phyloP scores from a whole-genome alignment of 2,113 vertebrate genomes.

The Mystacornis crossleyi region DNA sequence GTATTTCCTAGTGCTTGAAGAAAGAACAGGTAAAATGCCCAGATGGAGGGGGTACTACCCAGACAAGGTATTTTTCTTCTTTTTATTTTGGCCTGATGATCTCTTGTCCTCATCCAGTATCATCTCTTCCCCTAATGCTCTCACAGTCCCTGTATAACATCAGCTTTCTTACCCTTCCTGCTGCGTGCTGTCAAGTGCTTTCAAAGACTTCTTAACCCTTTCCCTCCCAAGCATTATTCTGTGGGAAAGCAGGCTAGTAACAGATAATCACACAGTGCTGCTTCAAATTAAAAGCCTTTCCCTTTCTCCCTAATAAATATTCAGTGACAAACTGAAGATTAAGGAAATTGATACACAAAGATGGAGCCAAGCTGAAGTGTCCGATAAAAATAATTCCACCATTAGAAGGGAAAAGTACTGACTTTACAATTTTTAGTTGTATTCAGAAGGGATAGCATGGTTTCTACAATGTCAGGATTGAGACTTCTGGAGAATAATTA shows the following conservation, averaged over 20 bases:
- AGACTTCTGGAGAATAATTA: background rate
- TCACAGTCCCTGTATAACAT: background rate
- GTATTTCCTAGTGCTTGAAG: background rate
- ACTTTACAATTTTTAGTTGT: background rate
- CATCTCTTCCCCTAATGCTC: background rate
- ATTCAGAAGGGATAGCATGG: background rate
- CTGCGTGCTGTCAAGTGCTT: background rate
- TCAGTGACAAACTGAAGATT: background rate
- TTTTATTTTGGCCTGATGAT: background rate
- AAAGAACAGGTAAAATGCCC: background rate
- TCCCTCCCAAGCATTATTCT: background rate
- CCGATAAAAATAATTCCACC: background rate
- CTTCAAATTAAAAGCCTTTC: background rate
- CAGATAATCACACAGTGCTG: background rate
- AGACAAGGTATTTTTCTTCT: background rate
- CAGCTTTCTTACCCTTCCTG: background rate
- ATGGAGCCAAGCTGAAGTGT: background rate
- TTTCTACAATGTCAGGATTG: background rate
- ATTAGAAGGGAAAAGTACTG: background rate
- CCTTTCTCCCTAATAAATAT: background rate
- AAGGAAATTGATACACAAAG: background rate
- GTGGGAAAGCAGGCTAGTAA: background rate
- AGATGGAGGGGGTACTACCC: background rate
- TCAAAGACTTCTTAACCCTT: background rate
- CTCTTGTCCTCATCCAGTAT: background rate